These are phyloP conservation scores for Contarinia nasturtii DNA, from an alignment of 1,140 invertebrate species.

Conservation along the genomic window DNA sequence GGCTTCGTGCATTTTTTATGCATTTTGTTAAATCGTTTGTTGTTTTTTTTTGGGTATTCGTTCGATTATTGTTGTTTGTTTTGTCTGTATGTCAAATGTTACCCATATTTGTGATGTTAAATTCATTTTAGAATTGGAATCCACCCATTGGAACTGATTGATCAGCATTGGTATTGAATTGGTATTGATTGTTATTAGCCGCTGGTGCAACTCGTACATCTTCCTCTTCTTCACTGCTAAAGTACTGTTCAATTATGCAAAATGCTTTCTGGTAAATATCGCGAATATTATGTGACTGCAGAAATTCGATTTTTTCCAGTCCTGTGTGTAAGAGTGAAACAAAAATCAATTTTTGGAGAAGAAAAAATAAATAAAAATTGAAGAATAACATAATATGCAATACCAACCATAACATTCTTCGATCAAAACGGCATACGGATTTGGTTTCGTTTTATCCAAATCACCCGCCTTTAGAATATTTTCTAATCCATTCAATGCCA, in stretches of 20 bases:
- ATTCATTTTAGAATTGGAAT: slow-evolving; percentile 46
- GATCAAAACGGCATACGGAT: slow-evolving; percentile 79
- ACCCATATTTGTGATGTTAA: slow-evolving; percentile 5
- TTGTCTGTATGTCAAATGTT: not conserved
- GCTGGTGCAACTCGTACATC: slow-evolving; percentile 63
- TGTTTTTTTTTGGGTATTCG: not conserved
- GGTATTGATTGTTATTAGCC: slow-evolving; percentile 54
- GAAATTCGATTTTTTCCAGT: slow-evolving; percentile 91
- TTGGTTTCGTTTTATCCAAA: slow-evolving; percentile 51
- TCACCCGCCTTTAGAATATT: slow-evolving; percentile 89
- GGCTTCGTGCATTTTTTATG: too few relatives aligned
- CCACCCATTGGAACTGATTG: slow-evolving; percentile 54
- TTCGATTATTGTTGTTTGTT: not conserved
- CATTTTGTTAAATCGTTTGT: too few relatives aligned
- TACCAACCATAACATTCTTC: slow-evolving; percentile 88
- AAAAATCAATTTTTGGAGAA: slow-evolving; percentile 3
- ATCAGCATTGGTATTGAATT: slow-evolving; percentile 46
- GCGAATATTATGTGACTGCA: slow-evolving; percentile 91
- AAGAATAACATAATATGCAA: not conserved
- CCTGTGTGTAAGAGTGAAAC: slow-evolving; percentile 34
- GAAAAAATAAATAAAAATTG: not conserved
- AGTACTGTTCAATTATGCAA: slow-evolving; percentile 91
- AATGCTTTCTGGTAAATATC: slow-evolving; percentile 94
- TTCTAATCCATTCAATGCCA: slow-evolving; percentile 88
- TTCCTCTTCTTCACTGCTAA: slow-evolving; percentile 69